Evolutionary conservation across 2,113 vertebrate genomes (phyloP), one percentile per base, ranked within the genome.

Genomic region (Calidris pygmaea): DNA sequence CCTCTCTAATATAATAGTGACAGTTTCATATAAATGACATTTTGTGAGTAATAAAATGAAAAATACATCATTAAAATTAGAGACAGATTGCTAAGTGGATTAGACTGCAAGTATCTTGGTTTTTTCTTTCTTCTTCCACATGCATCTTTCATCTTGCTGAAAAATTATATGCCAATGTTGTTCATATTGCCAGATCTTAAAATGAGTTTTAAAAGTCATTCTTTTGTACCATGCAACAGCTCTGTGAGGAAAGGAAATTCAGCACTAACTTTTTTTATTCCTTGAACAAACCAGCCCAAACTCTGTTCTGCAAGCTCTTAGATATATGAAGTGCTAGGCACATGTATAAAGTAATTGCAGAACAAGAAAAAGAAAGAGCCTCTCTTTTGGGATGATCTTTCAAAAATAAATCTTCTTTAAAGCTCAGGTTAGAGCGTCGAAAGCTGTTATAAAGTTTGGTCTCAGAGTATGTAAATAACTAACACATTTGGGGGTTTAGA

Each of bases 41-140:
- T 96, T 96, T 1, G 18, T 90, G 84, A 94, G 92, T 90, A 96
- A 96, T 96, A 95, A 96, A 97, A 95, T 93, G 92, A 93, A 73
- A 96, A 95, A 97, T 97, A 94, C 91, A 97, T 97, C 90, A 97
- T 96, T 96, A 97, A 96, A 96, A 97, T 95, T 92, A 86, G 81
- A 96, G 90, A 96, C 96, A 97, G 95, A 97, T 95, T 96, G 95
- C 77, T 95, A 94, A 97, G 87, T 89, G 91, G 73, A 92, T 95
- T 96, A 96, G 53, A 93, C 78, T 91, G 91, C 37, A 85, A 93
- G 86, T 95, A 87, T 95, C 88, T 87, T 93, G 43, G 3, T 20
- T 92, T 95, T 90, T 92, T 78, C 63, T 82, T 93, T 87, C 74
- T 91, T 95, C 58, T 96, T 96, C 48, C 62, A 93, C 87, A 95